A percentile compares a stretch with the other conserved stretches of the same genome.
phyloP scores from a whole-genome alignment of 2,797 vertebrate species.

The Monodelphis domestica region DNA sequence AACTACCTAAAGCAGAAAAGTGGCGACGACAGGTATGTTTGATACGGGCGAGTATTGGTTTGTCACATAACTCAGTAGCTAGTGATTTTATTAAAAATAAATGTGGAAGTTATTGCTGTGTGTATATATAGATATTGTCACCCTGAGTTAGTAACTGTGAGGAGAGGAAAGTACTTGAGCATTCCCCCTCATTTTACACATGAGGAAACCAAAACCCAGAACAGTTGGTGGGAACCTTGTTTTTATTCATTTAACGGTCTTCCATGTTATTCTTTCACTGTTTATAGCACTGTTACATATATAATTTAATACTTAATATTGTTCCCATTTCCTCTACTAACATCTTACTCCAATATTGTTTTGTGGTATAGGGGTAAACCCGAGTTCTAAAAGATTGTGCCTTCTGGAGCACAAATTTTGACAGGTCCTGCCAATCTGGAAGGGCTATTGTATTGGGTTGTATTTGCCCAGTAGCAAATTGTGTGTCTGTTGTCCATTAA shows the following conservation, averaged over 20 bases:
- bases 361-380: not conserved
- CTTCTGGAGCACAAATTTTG: not conserved
- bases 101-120: not conserved
- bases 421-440: not conserved
- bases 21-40: constrained; percentile 93
- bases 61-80: not conserved
- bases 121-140: not conserved
- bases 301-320: not conserved
- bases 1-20: constrained; percentile 97
- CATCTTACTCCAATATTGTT: not conserved
- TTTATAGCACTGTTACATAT: not conserved
- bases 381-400: not conserved
- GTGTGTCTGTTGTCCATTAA: not conserved
- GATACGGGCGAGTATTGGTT: not conserved
- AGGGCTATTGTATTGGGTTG: no score
- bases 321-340: not conserved
- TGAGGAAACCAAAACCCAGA: not conserved
- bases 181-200: not conserved
- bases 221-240: not conserved
- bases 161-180: not conserved
- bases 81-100: not conserved
- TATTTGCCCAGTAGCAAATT: not conserved
- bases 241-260: not conserved
- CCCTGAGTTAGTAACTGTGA: not conserved
- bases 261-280: not conserved